Conservation (phyloP, 92 coral and sea anemone species). For the Galaxea fascicularis region DNA sequence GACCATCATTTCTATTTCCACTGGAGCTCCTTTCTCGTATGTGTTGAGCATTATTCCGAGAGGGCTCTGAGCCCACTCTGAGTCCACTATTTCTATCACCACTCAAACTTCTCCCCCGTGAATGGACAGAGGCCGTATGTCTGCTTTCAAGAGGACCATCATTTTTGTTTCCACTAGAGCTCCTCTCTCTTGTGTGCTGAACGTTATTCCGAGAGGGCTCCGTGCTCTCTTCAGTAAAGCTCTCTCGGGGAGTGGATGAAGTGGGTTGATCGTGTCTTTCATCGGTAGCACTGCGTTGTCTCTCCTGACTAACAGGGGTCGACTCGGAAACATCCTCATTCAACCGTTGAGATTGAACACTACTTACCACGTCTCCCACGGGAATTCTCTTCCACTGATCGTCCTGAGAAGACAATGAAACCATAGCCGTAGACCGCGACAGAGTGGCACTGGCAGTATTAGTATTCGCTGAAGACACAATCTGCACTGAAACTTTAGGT, state of each 20-base stretch:
- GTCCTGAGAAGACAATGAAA: conserved; percentile 2
- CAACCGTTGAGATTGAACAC: background rate
- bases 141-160: conserved; percentile 23
- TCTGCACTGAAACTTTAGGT: conserved; percentile 18
- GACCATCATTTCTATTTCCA: conserved; percentile 18
- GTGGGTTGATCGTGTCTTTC: conserved; percentile 9
- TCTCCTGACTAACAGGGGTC: background rate
- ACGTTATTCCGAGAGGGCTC: conserved; percentile 16
- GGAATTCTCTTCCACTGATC: conserved; percentile 22
- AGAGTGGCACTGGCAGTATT: background rate
- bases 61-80: background rate
- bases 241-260: conserved; percentile 23
- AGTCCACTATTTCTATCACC: conserved; percentile 6
- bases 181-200: conserved; percentile 36
- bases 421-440: background rate
- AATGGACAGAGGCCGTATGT: conserved; percentile 1
- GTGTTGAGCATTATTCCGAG: conserved; percentile 26
- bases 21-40: conserved; percentile 30
- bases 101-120: conserved; percentile 39
- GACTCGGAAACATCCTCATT: conserved; percentile 3
- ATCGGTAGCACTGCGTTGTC: conserved; percentile 15
- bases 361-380: background rate
- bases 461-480: conserved; percentile 1
- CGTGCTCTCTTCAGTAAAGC: conserved; percentile 27
- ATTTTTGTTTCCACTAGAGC: conserved; percentile 19